Base-by-base conservation (phyloP, 2,113 vertebrate genomes). In the Rhinichthys klamathensis region DNA sequence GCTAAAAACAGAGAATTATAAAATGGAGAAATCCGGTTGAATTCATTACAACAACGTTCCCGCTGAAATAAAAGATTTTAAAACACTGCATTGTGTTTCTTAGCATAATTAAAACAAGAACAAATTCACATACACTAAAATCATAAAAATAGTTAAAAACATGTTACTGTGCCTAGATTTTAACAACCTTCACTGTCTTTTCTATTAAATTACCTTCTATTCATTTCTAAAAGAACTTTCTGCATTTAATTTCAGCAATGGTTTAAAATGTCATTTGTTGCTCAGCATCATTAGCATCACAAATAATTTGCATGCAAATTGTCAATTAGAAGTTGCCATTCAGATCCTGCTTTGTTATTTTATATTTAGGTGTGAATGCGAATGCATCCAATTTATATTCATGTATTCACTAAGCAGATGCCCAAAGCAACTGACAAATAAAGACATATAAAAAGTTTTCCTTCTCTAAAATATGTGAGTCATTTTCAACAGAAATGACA, bases 201-300 rank as follows among this genome's bases (percentile, higher is more conserved):
- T 63, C 25, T 63, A 4, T 27, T 2, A 63, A 27, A 27, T 18
- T 6, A 67, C 6, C 0, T 18, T 32, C 63, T 18, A 32, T 7
- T 67, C 6, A 67, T 67, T 67, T 18, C 16, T 18, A 67, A 32
- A 67, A 67, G 1, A 67, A 18, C 16, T 32, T 27, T 32, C 8
- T 69, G 1, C 3, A 67, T 32, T 67, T 35, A 1, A 21, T n/a
- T 69, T 35, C 30, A 4, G 65, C 65, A 69, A 35, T 35, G 30
- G 1, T 21, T 79, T 27, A 3, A 54, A 54, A 54, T 18, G 51
- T 54, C 16, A 54, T 54, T 54, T 54, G 51, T 7, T 7, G 54
- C 32, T 44, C 76, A 41, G 35, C 6, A n/a, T 38, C 83, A 77
- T 76, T 65, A 84, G 58, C 27, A 78, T 27, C 23, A 56, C 74